These are phyloP conservation scores for Pseudolaguvia tuberculata DNA, from an alignment of 2,113 vertebrate genomes.

Conservation along the genomic window DNA sequence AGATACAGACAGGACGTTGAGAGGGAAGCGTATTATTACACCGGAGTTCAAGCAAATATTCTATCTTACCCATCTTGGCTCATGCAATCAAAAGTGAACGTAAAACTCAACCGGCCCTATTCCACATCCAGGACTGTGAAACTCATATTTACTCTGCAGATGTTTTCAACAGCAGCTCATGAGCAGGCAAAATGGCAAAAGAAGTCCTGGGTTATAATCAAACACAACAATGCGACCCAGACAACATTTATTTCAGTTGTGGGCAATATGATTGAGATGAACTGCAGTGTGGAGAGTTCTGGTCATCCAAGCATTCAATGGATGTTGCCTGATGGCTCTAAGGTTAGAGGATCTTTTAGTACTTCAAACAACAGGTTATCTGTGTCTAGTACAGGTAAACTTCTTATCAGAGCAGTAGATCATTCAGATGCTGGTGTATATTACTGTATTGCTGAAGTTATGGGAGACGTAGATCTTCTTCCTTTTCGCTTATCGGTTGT, in stretches of 20 bases:
- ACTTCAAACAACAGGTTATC: conserved; percentile 62
- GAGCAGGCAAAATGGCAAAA: conserved; percentile 45
- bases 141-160: conserved; percentile 69
- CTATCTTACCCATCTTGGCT: conserved; percentile 77
- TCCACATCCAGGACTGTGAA: conserved; percentile 75
- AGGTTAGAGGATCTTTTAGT: conserved; percentile 62
- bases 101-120: conserved; percentile 78
- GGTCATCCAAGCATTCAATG: conserved; percentile 70
- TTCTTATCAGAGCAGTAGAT: conserved; percentile 64
- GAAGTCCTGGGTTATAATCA: conserved; percentile 83
- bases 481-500: conserved; percentile 73
- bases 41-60: conserved; percentile 78
- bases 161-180: conserved; percentile 59
- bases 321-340: conserved; percentile 81
- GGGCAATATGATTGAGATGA: conserved; percentile 68
- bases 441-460: conserved; percentile 73
- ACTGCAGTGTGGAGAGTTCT: conserved; percentile 76
- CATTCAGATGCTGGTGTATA: conserved; percentile 79
- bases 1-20: conserved; percentile 76
- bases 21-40: conserved; percentile 81
- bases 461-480: conserved; percentile 67
- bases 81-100: conserved; percentile 73
- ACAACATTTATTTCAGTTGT: conserved; percentile 61
- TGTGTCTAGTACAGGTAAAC: conserved; percentile 62
- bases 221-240: conserved; percentile 55